phyloP scores from a whole-genome alignment of 1,140 invertebrate genomes.

The Microplitis demolitor region DNA sequence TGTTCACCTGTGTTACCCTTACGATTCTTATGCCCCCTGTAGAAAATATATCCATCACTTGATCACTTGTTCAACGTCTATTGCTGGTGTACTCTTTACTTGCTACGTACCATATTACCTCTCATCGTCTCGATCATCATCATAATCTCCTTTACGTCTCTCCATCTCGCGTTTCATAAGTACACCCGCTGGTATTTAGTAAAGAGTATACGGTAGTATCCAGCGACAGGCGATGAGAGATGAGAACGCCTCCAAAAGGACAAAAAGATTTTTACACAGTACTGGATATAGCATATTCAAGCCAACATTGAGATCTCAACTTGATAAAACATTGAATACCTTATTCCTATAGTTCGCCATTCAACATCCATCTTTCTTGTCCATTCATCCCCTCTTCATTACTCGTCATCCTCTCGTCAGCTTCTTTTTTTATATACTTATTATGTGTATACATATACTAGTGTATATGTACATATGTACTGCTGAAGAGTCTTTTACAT shows the following conservation, averaged over 20 bases:
- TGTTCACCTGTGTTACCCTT: slow-evolving; percentile 44
- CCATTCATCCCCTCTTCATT: slow-evolving; percentile 23
- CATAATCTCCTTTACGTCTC: slow-evolving; percentile 33
- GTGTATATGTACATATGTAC: too few species aligned
- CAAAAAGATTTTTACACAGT: slow-evolving; percentile 48
- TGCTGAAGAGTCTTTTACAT: not conserved
- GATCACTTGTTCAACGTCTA: not conserved
- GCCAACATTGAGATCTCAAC: slow-evolving; percentile 42
- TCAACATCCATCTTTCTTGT: slow-evolving; percentile 34
- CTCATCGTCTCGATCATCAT: slow-evolving; percentile 14
- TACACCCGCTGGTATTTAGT: slow-evolving; percentile 33
- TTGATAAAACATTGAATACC: slow-evolving; percentile 59
- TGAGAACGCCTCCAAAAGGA: slow-evolving; percentile 29
- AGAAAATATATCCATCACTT: slow-evolving; percentile 10
- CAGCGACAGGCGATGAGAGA: slow-evolving; percentile 6
- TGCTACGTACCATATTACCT: not conserved
- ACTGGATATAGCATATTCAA: slow-evolving; percentile 17
- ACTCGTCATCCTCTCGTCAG: not conserved
- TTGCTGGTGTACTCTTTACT: too few species aligned
- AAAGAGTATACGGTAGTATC: not conserved
- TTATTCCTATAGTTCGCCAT: slow-evolving; percentile 27
- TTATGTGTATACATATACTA: not conserved
- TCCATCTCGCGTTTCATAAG: not conserved
- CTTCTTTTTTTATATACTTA: not conserved
- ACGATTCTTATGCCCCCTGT: not conserved